Conservation (phyloP, 2,797 vertebrate species). For the Lophius americanus region DNA sequence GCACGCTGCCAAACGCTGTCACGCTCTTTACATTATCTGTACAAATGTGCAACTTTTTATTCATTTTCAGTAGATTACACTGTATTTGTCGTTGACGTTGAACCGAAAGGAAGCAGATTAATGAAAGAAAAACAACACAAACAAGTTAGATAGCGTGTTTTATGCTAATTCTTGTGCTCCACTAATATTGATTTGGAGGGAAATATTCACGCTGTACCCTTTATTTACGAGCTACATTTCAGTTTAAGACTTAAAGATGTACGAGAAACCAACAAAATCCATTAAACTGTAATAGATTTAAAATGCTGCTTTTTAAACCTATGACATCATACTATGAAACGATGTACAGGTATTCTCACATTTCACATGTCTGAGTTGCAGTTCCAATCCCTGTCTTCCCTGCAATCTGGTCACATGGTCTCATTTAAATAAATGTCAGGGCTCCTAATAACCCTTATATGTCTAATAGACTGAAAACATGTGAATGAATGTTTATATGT, state of each 20-base stretch:
- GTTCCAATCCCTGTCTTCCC: not conserved
- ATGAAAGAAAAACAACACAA: not conserved
- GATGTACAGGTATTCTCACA: no score
- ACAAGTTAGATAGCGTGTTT: no score
- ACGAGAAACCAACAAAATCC: not conserved
- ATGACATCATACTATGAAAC: no score
- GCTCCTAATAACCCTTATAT: no score
- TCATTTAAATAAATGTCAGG: not conserved
- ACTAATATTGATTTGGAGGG: not conserved
- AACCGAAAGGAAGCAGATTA: not conserved
- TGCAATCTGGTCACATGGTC: not conserved
- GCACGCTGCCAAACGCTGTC: slow-evolving; percentile 36
- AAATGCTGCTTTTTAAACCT: no score
- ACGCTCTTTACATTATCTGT: slow-evolving; percentile 49
- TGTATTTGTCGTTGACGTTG: not conserved
- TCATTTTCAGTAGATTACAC: slow-evolving; percentile 1
- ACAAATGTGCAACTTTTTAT: slow-evolving; percentile 29
- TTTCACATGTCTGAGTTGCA: not conserved
- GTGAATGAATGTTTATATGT: not conserved
- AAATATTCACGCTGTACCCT: not conserved
- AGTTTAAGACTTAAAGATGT: not conserved
- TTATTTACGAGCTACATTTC: no score
- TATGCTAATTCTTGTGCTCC: not conserved
- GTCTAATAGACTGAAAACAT: no score
- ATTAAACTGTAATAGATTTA: no score